Evolutionary conservation across 92 coral and sea anemone genomes (phyloP), one percentile per base, ranked within the genome.

Genomic region (Plumapathes pennacea): DNA sequence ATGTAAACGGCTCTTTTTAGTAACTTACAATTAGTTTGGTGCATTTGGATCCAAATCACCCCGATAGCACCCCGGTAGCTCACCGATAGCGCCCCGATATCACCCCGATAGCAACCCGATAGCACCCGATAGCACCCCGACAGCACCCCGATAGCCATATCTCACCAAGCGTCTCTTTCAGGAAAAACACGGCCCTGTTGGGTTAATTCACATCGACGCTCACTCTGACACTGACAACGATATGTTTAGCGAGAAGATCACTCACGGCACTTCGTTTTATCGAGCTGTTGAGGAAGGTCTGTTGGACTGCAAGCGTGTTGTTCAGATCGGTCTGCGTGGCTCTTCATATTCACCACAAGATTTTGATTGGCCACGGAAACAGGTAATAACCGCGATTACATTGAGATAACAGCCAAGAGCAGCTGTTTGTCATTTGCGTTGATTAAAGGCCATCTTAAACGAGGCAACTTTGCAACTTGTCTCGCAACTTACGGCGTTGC

Each of bases 281-380:
- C 75, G 86, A 23, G 82, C 90, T n/a, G 82, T 73, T 1, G 90
- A 84, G 15, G 90, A 84, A 38, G 90, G 76, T 0, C 52, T 84
- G 24, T 36, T 84, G 38, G 90, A 84, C 52, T 57, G 67, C 17
- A 32, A 51, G 32, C 72, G 86, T n/a, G 90, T 84, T 21, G 81
- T 79, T 60, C 82, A 78, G 54, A 84, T 84, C 32, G 90, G 90
- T 2, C 36, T 79, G 51, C 40, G 90, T 20, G 90, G 90, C 14
- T 28, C 85, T 9, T 41, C 46, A 38, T 58, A 78, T 57, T 46
- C 50, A 32, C 68, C 57, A 11, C 54, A 34, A 5, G 90, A 79
- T 34, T 66, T 21, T 34, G 59, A 67, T 15, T 80, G 65, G 41
- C 66, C 77, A 15, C 38, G 43, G 54, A 37, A 60, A 10, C 71